Conservation (phyloP, 1,140 invertebrate genomes). For the Phymorhynchus buccinoides region DNA sequence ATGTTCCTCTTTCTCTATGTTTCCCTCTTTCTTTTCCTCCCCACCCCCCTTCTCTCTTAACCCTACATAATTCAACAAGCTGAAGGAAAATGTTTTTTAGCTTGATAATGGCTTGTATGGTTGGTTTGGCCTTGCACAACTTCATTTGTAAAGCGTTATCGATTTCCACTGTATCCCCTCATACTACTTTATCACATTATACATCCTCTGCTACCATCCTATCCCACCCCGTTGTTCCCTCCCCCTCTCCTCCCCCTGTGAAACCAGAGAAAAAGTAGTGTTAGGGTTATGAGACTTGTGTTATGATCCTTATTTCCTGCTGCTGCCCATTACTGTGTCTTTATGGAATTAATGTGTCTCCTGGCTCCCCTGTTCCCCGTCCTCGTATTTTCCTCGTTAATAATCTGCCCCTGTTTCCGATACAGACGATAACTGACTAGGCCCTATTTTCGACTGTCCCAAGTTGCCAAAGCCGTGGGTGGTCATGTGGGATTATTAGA, state of each 20-base stretch:
- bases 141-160: neutral
- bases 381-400: neutral
- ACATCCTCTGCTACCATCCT: neutral
- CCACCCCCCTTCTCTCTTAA: neutral
- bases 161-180: too few relatives aligned
- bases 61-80: neutral
- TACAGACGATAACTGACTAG: too few relatives aligned
- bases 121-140: neutral
- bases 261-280: neutral
- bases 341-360: neutral
- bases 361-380: neutral
- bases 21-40: neutral
- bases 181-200: too few relatives aligned
- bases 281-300: too few relatives aligned
- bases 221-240: neutral
- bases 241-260: neutral
- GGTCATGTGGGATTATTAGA: neutral
- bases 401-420: neutral
- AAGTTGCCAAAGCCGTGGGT: too few relatives aligned
- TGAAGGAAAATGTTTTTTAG: neutral
- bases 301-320: neutral
- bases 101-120: neutral
- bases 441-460: too few relatives aligned
- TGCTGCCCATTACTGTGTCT: slow-evolving; percentile 14
- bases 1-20: too few relatives aligned